Evolutionary conservation across 2,797 vertebrate species (phyloP).

Genomic region (Sebastiscus tertius): DNA sequence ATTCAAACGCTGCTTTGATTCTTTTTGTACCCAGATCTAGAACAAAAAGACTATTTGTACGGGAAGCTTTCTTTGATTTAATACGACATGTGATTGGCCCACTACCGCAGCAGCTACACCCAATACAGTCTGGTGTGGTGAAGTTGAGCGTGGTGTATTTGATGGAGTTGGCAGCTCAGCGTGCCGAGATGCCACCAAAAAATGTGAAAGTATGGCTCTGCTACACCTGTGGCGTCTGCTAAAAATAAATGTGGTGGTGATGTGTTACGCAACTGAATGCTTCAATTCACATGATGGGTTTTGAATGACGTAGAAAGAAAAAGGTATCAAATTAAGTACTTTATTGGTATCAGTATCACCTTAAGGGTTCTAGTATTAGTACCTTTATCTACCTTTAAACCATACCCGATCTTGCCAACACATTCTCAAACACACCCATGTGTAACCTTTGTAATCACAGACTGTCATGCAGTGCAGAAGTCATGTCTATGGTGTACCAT

Average conservation of each 20-base stretch:
- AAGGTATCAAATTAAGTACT: neutral
- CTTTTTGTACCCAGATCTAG: neutral
- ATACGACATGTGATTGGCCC: neutral
- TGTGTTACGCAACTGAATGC: too few species aligned
- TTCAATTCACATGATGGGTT: neutral
- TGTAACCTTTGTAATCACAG: constrained; percentile 11
- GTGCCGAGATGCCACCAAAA: neutral
- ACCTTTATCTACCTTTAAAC: too few species aligned
- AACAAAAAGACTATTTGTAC: neutral
- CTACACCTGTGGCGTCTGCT: too few species aligned
- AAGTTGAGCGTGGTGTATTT: neutral
- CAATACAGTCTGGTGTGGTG: neutral
- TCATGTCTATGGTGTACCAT: neutral
- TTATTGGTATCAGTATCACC: too few species aligned
- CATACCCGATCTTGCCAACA: neutral
- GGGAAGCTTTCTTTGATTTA: neutral
- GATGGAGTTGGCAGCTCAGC: neutral
- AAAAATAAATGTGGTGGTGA: too few species aligned
- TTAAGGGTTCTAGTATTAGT: too few species aligned
- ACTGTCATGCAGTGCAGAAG: neutral
- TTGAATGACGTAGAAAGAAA: neutral
- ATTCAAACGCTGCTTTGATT: neutral
- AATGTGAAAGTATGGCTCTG: neutral
- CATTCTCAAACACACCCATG: neutral
- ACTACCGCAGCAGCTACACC: neutral